Evolutionary conservation across 2,797 vertebrate genomes (phyloP), one percentile per base, ranked within the genome.

Genomic region (Pantherophis vulpinus): DNA sequence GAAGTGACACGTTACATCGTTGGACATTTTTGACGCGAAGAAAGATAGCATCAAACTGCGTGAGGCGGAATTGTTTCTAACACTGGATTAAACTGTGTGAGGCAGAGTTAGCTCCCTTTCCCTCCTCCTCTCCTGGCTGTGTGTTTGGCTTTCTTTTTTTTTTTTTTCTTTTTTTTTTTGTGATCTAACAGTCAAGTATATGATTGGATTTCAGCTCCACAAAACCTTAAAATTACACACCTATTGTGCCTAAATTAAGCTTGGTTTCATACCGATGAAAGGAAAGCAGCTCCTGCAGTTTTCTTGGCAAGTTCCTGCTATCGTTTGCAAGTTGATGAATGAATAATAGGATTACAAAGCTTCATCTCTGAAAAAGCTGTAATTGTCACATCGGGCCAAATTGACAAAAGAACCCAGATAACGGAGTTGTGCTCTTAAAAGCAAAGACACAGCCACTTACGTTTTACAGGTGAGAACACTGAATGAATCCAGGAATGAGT

Each of bases 221-320:
- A 99, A 99, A 99, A 99, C 98, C 98, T 99, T 98, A 99, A 93
- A 99, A 99, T 99, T 99, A 99, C 99, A 99, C 98, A 99, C 98
- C 98, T 98, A 99, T 99, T 99, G 99, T 99, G 98, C 98, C 97
- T 94, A 96, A 96, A 98, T 98, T 99, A 99, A 99, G 98, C 99
- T 98, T 96, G 97, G 98, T 98, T 98, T 98, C 98, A 98, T 98
- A 98, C 98, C 94, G 92, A 98, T 97, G 97, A 97, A 98, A 98
- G 98, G 97, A 97, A 98, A 98, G 98, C 98, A 97, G 97, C 98
- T 97, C 97, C 97, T 97, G 97, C 96, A 94, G 98, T 98, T 98
- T 98, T 98, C 97, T 98, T 98, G 98, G 98, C 98, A 96, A 97
- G 97, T 96, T 97, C 97, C 98, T 96, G 96, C 97, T 98, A 98